phyloP scores from a whole-genome alignment of 2,888 invertebrate genomes.

The Netelia virgata region DNA sequence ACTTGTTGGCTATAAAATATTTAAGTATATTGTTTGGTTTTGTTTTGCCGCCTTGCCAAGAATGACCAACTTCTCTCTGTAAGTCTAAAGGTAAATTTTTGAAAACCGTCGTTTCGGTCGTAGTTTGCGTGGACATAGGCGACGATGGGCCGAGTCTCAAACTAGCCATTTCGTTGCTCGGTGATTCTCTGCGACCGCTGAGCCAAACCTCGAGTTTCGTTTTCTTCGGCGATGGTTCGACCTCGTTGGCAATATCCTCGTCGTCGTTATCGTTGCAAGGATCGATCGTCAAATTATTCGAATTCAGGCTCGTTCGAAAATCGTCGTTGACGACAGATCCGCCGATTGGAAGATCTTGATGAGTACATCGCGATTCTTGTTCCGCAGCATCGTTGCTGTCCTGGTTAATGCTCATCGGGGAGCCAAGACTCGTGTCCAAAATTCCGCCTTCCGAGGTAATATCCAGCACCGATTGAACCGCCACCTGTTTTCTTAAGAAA shows the following conservation, averaged over 20 bases:
- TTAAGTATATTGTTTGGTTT: slow-evolving; percentile 83
- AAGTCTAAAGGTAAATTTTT: slow-evolving; percentile 89
- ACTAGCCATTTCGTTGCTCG: slow-evolving; percentile 83
- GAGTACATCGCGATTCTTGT: slow-evolving; percentile 46
- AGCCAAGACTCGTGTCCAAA: slow-evolving; percentile 84
- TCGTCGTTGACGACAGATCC: slow-evolving; percentile 39
- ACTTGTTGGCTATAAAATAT: slow-evolving; percentile 83
- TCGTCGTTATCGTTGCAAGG: slow-evolving; percentile 75
- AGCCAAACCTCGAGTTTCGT: slow-evolving; percentile 86
- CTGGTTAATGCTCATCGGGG: slow-evolving; percentile 83
- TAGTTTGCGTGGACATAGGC: slow-evolving; percentile 80
- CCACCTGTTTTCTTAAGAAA: slow-evolving; percentile 91
- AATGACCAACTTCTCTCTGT: slow-evolving; percentile 88
- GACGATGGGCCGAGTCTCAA: slow-evolving; percentile 80
- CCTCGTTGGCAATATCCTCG: slow-evolving; percentile 85
- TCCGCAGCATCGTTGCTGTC: slow-evolving; percentile 80
- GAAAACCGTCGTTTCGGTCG: slow-evolving; percentile 90
- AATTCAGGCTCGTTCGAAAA: slow-evolving; percentile 26
- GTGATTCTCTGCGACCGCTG: slow-evolving; percentile 85
- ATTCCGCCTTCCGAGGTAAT: slow-evolving; percentile 81
- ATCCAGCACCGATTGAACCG: slow-evolving; percentile 89
- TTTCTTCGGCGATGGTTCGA: slow-evolving; percentile 92
- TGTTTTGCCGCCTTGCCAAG: slow-evolving; percentile 81
- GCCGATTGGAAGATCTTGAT: slow-evolving; percentile 7
- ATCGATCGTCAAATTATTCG: background rate